Base-by-base conservation (phyloP, 2,888 invertebrate genomes). In the Drepanosiphum platanoidis region DNA sequence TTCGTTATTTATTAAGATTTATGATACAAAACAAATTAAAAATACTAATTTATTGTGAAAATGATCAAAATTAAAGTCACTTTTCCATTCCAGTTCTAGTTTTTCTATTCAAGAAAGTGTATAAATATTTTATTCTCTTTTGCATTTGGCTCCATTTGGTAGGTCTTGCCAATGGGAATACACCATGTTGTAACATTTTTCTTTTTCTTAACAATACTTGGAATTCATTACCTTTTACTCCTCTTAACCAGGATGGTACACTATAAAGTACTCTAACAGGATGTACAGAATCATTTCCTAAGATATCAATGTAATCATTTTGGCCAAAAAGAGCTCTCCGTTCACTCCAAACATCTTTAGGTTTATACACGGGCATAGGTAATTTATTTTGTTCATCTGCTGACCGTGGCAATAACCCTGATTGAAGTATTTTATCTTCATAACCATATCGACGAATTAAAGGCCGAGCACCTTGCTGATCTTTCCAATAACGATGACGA, bases 231-330 rank as follows among this genome's bases (percentile, higher is more conserved):
- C 96, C 97, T 27, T 92, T 92, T 74, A 97, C 94, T 77, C 98
- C 98, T 88, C 95, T 92, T 58, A 99, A 91, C 98, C 98, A 99
- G 0, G 92, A 90, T 0, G 98, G 98, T 9, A 97, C 92, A 87
- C 94, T 93, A 89, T 97, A 97, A 22, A 97, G 90, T 22, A 97
- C 93, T 89, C 93, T 94, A 0, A 95, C 94, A 0, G 98, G 98
- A 89, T 97, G 96, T 86, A 93, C 87, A 27, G 92, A 91, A 52
- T 95, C 96, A 89, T 94, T 93, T 2, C 98, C 98, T 80, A 99
- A 91, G 86, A 99, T 97, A 89, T 99, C 98, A 87, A 98, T 97
- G 89, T 98, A 98, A 90, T 98, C 98, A 91, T 98, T 98, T 90
- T 97, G 97, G 0, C 98, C 98, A 91, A 95, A 97, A 0, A 96